Evolutionary conservation across 2,888 invertebrate genomes (phyloP).

Genomic region (Tipula helvola): DNA sequence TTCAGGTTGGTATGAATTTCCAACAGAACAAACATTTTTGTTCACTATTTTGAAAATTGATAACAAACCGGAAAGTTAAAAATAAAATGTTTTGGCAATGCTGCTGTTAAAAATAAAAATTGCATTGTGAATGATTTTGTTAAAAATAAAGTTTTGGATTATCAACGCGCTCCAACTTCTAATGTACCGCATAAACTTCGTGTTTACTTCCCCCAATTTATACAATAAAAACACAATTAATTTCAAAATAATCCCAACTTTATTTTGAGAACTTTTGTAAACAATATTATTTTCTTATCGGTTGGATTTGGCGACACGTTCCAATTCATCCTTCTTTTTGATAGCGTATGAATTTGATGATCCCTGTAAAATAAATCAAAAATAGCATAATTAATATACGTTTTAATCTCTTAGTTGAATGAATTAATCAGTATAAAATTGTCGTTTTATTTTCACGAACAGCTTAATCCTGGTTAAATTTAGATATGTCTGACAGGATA

Average conservation of each 20-base stretch:
- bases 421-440: neutral
- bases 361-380: slow-evolving; percentile 45
- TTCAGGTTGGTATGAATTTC: too few species aligned
- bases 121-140: too few species aligned
- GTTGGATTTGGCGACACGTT: slow-evolving; percentile 99
- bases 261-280: neutral
- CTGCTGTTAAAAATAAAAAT: too few species aligned
- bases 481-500: slow-evolving; percentile 7
- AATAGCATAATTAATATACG: neutral
- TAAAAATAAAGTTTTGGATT: too few species aligned
- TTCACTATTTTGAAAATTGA: too few species aligned
- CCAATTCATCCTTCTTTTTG: slow-evolving; percentile 99
- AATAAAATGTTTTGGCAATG: too few species aligned
- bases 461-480: neutral
- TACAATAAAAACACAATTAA: neutral
- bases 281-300: slow-evolving; percentile 55
- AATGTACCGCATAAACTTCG: too few species aligned
- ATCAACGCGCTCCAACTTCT: too few species aligned
- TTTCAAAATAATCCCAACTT: neutral
- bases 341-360: slow-evolving; percentile 99
- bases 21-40: too few species aligned
- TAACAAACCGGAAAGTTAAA: too few species aligned
- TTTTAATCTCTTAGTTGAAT: neutral
- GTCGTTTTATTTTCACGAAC: neutral
- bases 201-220: too few species aligned